Base-by-base conservation (phyloP, 2,113 vertebrate genomes). In the Aepyceros melampus region DNA sequence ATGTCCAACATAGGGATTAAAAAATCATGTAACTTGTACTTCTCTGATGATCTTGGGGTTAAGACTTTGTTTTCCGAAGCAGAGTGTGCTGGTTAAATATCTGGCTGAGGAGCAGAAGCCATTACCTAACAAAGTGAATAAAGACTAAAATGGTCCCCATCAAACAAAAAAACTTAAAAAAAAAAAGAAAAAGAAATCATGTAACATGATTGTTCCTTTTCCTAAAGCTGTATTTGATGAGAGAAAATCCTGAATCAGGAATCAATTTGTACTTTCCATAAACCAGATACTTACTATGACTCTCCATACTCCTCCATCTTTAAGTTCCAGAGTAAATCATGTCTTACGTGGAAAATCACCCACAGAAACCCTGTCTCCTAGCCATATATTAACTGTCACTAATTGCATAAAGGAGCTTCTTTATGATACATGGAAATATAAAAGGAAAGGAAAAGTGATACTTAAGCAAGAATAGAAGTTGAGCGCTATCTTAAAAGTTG, bases 311-410 rank as follows among this genome's bases (percentile, higher is more conserved):
- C 19, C 7, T 11, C 16, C n/a, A 51, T 60, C 23, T 58, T 84
- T 62, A 79, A 87, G 56, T 27, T 53, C 16, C 83, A 91, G 16
- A 6, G 33, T 55, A 84, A 87, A 40, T 27, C 15, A 84, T 23
- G 4, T 6, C 7, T 51, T 3, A 1, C 2, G 2, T 49, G 45
- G 12, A 87, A 81, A 91, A 60, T 79, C 17, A 31, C 10, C 40
- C 47, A 78, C 23, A 86, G 6, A 11, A 1, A 76, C 1, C 5
- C 6, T 71, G 25, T 67, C 71, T 90, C 31, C 19, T 12, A 82
- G 13, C 25, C 16, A 1, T 13, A 12, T 51, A 45, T 14, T 43
- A n/a, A 15, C 0, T 56, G 2, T 16, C 62, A 2, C 13, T 36
- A 67, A 53, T 19, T 33, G 5, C 0, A 5, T 29, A 55, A 23